Base-by-base conservation (phyloP, 2,888 invertebrate species). In the Crematogaster levior region DNA sequence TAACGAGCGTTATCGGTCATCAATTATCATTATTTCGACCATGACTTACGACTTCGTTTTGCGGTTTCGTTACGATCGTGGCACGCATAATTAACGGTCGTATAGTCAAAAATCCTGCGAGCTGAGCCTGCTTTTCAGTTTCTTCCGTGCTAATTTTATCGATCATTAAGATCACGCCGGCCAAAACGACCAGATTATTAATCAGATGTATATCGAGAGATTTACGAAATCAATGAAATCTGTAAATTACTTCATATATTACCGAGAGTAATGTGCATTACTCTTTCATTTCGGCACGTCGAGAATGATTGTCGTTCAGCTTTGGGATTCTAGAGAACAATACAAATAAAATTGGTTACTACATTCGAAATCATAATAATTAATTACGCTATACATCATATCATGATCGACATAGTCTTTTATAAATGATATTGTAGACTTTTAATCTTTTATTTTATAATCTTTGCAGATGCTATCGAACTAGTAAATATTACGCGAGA, bases 1-100 rank as follows among this genome's bases (percentile, higher is more conserved):
- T 83, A 84, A 85, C 63, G 81, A 83, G 82, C 84, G 84, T 87
- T 85, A 85, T 81, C 79, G 86, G 79, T 89, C 89, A 89, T 89
- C 85, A 87, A 87, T 89, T 85, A 87, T 85, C 82, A 84, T 87
- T 89, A 89, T 87, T 86, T 82, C 80, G 83, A 58, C 43, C 24
- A 56, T 46, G 40, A 63, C 43, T 21, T 74, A 75, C 77, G 86
- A 79, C 75, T 79, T 61, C 60, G 51, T 80, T 81, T 70, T 81
- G 81, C 84, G 74, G 83, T 72, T 88, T 82, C 80, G 84, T 88
- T 86, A 66, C 40, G 80, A 84, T 65, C 74, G 53, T 37, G 80
- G 63, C 60, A 27, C 34, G 61, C 84, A 88, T 88, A 88, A 88
- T 88, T 89, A 89, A 88, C 88, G 88, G 86, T 84, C 82, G 37